Percentiles rank a stretch among this genome's conserved stretches.
Evolutionary conservation across 2,113 vertebrate genomes (phyloP).

Genomic region (Microcebus lehilahytsara): DNA sequence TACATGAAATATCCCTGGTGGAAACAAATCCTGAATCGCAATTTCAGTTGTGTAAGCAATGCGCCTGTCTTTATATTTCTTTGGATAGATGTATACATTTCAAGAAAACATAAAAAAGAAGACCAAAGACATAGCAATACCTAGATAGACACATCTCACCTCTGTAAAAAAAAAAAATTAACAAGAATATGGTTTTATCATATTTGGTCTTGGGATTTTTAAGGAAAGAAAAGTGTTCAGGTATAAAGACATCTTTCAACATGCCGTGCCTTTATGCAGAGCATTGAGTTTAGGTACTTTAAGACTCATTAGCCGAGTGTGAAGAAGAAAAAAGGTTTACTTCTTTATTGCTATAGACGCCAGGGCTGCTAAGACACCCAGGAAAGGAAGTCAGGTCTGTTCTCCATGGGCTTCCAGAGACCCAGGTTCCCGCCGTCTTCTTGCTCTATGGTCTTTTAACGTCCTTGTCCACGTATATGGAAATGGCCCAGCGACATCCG

Average conservation of each 20-base stretch:
- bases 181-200: not conserved
- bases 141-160: not conserved
- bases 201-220: not conserved
- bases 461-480: accelerated
- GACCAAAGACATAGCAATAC: not conserved
- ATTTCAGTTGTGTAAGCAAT: no score
- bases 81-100: not conserved
- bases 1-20: not conserved
- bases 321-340: accelerated
- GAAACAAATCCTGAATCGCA: no score
- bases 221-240: not conserved
- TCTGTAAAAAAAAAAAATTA: not conserved
- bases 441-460: not conserved
- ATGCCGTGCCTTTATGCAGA: not conserved
- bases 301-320: no score
- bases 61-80: not conserved
- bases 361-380: not conserved
- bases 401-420: accelerated
- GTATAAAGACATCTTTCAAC: not conserved
- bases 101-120: not conserved
- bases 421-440: no score
- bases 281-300: no score
- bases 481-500: accelerated
- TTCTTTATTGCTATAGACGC: not conserved
- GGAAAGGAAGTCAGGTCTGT: not conserved